Evolutionary conservation across 2,113 vertebrate genomes (phyloP).

Genomic region (Picathartes gymnocephalus): DNA sequence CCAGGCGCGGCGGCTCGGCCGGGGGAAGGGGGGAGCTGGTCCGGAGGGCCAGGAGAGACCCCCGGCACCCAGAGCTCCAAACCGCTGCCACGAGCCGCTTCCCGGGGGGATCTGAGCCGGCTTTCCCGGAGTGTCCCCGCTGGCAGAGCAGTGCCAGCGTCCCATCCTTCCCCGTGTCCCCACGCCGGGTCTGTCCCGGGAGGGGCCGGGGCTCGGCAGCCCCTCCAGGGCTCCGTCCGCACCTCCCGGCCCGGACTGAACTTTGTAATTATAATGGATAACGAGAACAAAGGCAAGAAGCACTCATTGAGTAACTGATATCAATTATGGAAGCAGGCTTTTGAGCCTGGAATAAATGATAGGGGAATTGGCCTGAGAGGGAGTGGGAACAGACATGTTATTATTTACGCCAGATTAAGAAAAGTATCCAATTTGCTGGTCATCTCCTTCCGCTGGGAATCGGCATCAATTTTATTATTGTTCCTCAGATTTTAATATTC

Average conservation of each 20-base stretch:
- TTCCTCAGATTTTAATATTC: conserved; percentile 83
- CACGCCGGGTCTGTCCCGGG: background rate
- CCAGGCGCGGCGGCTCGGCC: background rate
- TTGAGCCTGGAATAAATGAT: conserved; percentile 81
- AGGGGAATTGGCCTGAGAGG: conserved; percentile 76
- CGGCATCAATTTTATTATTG: conserved; percentile 85
- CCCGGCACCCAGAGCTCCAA: background rate
- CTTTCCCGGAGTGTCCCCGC: background rate
- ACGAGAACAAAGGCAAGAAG: conserved; percentile 71
- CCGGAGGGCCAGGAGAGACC: fast-evolving
- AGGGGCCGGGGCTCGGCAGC: background rate
- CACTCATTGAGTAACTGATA: conserved; percentile 77
- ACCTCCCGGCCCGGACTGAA: background rate
- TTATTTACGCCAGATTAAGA: conserved; percentile 90
- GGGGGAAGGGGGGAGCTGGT: background rate
- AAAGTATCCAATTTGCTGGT: conserved; percentile 82
- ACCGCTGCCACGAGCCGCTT: background rate
- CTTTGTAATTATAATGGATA: conserved; percentile 69
- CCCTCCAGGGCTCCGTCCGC: background rate
- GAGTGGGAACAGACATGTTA: conserved; percentile 77
- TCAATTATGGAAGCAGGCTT: conserved; percentile 79
- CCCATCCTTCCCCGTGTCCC: background rate
- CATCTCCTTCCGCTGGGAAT: conserved; percentile 80
- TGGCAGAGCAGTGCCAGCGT: fast-evolving
- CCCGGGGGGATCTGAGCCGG: background rate